A percentile compares a stretch with the other conserved stretches of the same genome.
phyloP scores from a whole-genome alignment of 2,888 invertebrate genomes.

The Nemotelus nigrinus region DNA sequence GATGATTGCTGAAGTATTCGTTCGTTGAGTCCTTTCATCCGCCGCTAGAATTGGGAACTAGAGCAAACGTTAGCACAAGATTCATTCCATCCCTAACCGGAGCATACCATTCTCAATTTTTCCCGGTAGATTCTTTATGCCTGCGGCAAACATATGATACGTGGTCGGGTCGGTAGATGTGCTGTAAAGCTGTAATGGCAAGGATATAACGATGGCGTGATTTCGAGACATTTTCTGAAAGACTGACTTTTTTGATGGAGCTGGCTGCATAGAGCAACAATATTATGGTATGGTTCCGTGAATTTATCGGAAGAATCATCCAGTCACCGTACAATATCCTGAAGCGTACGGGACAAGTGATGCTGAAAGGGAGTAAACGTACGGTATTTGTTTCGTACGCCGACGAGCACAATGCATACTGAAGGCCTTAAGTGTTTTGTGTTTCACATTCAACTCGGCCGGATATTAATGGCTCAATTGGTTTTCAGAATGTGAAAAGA shows the following conservation, averaged over 20 bases:
- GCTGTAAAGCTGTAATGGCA: not conserved
- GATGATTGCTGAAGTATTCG: not conserved
- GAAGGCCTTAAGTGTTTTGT: slow-evolving; percentile 11
- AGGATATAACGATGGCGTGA: not conserved
- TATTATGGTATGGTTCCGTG: not conserved
- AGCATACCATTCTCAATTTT: not conserved
- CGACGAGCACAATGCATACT: not conserved
- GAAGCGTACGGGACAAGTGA: not conserved
- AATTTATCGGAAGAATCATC: not conserved
- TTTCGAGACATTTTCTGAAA: slow-evolving; percentile 18
- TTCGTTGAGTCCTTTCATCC: not conserved
- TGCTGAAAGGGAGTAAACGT: not conserved
- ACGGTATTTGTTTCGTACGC: not conserved
- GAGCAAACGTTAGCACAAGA: slow-evolving; percentile 14
- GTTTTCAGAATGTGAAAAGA: slow-evolving; percentile 2
- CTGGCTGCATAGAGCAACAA: slow-evolving; percentile 20
- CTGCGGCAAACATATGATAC: slow-evolving; percentile 3
- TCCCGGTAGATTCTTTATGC: not conserved
- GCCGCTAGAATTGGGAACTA: not conserved
- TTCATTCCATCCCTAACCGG: slow-evolving; percentile 3
- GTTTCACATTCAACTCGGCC: slow-evolving; percentile 26
- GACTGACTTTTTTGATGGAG: slow-evolving; percentile 22
- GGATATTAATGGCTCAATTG: slow-evolving; percentile 43
- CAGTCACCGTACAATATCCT: not conserved
- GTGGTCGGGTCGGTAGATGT: not conserved